Percentiles rank a stretch among this genome's conserved stretches.
phyloP scores from a whole-genome alignment of 1,140 invertebrate species.

The Aphelenchoides fujianensis region DNA sequence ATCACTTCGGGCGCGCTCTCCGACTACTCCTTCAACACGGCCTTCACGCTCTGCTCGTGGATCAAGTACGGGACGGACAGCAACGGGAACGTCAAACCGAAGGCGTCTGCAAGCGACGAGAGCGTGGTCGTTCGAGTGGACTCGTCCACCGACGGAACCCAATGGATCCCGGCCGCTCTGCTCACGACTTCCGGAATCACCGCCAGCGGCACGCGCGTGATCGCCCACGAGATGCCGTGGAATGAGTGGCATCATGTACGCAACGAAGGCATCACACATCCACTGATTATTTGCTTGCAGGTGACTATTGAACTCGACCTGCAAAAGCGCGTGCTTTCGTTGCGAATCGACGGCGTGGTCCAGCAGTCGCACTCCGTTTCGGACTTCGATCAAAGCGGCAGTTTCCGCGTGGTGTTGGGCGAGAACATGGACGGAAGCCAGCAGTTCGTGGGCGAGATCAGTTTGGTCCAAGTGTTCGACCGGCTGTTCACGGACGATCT shows the following conservation, averaged over 20 bases:
- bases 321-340: no score
- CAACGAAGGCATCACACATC: no score
- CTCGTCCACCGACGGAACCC: no score
- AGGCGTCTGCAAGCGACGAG: no score
- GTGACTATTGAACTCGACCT: no score
- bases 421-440: neutral
- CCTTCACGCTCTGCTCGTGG: neutral
- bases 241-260: neutral
- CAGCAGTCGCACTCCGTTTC: neutral
- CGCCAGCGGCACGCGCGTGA: no score
- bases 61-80: neutral
- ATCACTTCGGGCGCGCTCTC: neutral
- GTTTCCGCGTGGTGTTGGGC: neutral
- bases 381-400: neutral
- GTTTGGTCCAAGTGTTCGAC: constrained; percentile 11
- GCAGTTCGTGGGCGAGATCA: constrained; percentile 11
- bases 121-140: no score
- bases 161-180: no score
- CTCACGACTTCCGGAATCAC: no score
- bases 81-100: no score
- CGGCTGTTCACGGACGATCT: neutral
- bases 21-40: neutral
- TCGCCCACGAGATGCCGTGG: neutral
- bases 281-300: no score
- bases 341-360: neutral